Evolutionary conservation across 1,140 invertebrate genomes (phyloP), one percentile per base, ranked within the genome.

Genomic region (Drosophila fuyamai): DNA sequence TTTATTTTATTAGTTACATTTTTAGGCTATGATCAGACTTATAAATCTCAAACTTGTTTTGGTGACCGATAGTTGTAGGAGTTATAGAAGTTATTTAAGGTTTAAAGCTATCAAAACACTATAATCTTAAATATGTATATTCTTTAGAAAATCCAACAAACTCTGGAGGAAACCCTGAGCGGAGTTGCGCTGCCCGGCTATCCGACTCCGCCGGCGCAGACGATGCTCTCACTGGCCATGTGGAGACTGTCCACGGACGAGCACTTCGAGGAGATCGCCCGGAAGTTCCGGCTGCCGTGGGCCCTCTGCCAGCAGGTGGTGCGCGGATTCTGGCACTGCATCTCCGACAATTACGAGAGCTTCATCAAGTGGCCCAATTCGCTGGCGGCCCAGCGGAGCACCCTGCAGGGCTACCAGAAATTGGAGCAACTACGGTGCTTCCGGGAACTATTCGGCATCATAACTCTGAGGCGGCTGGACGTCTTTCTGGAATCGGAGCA

Each of bases 321-420:
- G 10, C 80, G 91, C 18, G 73, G 76, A 8, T 92, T 92, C 68
- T 92, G 91, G 89, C 78, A 84, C 32, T 79, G 86, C 6, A 82
- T 92, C 40, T 92, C 91, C 0, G 81, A 91, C 40, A 86, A 92
- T 48, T 91, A 91, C 40, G 84, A 91, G 50, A 79, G 73, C 18
- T 92, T 91, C 38, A 92, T 92, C 16, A 90, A 91, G 40, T 92
- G 91, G 91, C 91, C 91, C 5, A 92, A 89, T n/a, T 89, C 91
- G 0, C 35, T 89, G 40, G 67, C 68, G 1, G 68, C 85, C 6
- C 90, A 92, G 47, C 65, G 88, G 6, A 60, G 43, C 23, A 82
- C 84, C 0, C 40, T 92, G 35, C 61, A 72, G 8, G 81, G 76
- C 4, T 92, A 90, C 27, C 76, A 90, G 14, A 13, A 38, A 5